Evolutionary conservation across 2,888 invertebrate genomes (phyloP), one percentile per base, ranked within the genome.

Genomic region (Pandemis heparana): DNA sequence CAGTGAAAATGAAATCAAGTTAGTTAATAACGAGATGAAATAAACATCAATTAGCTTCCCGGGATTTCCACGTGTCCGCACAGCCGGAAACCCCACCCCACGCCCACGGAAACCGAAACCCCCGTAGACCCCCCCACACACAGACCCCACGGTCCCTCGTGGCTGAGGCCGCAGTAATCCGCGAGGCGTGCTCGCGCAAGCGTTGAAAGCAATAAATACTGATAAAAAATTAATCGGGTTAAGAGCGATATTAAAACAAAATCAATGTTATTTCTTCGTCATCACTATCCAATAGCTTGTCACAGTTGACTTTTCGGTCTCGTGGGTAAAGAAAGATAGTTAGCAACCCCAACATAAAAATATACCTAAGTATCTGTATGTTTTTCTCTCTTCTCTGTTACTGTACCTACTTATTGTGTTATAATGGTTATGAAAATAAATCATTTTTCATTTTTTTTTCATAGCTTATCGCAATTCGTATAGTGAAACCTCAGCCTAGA

Each of bases 41-140:
- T 66, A 70, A 70, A 67, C 75, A 77, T 76, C 76, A 81, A 85
- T 84, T 81, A 82, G 79, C 70, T 77, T 78, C 79, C 77, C 79
- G 74, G 79, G 76, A 75, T 75, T 79, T 82, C 83, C 84, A 83
- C 85, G 83, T 83, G 83, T 76, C 78, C 64, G 75, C 76, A 75
- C 78, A 79, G 48, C 41, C 73, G 63, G 66, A 66, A 32, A 71
- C 61, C 76, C 72, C 76, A 76, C 78, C 79, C 56, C 56, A 18
- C 78, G 73, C 75, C 75, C 69, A 75, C 43, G 76, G 79, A 75
- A 53, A 16, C 75, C 65, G 48, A 48, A 75, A 79, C 68, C 76
- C 77, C 76, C 60, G 0, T 7, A 9, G 9, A 53, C 38, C 53
- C 9, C 53, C 23, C 23, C 23, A n/a, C n/a, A n/a, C 53, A 18